Evolutionary conservation across 2,888 invertebrate species (phyloP).

Genomic region (Idaea biselata): DNA sequence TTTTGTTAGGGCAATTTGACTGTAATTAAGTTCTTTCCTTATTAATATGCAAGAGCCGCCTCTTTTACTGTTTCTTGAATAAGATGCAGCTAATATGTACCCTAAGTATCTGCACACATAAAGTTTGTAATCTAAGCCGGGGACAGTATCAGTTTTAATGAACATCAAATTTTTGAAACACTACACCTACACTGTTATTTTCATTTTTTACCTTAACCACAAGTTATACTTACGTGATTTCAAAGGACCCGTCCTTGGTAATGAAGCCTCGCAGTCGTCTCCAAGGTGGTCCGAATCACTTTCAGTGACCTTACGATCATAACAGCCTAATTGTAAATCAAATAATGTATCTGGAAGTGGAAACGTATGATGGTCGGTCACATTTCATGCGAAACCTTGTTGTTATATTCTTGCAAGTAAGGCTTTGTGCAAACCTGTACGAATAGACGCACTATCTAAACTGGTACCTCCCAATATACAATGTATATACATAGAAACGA

Average conservation of each 20-base stretch:
- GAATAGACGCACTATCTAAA: neutral
- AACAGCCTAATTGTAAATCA: constrained; percentile 32
- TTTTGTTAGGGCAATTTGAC: no score
- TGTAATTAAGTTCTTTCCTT: no score
- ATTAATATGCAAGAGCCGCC: no score
- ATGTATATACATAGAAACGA: no score
- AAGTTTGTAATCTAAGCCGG: neutral
- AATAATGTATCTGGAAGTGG: constrained; percentile 29
- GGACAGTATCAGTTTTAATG: constrained; percentile 10
- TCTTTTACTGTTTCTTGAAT: no score
- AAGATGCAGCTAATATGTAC: no score
- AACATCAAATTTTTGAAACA: constrained; percentile 31
- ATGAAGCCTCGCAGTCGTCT: constrained; percentile 60
- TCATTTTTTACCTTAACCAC: constrained; percentile 32
- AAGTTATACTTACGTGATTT: constrained; percentile 29
- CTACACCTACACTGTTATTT: constrained; percentile 19
- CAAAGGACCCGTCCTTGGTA: constrained; percentile 37
- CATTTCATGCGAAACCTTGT: constrained; percentile 23
- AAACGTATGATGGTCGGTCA: constrained; percentile 33
- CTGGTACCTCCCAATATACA: neutral
- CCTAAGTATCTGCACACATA: neutral
- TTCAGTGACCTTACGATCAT: constrained; percentile 54
- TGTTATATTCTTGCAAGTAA: constrained; percentile 15
- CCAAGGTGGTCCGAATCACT: constrained; percentile 65
- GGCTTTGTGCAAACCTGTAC: neutral